Base-by-base conservation (phyloP, 2,888 invertebrate species). In the Bellardia bayeri region DNA sequence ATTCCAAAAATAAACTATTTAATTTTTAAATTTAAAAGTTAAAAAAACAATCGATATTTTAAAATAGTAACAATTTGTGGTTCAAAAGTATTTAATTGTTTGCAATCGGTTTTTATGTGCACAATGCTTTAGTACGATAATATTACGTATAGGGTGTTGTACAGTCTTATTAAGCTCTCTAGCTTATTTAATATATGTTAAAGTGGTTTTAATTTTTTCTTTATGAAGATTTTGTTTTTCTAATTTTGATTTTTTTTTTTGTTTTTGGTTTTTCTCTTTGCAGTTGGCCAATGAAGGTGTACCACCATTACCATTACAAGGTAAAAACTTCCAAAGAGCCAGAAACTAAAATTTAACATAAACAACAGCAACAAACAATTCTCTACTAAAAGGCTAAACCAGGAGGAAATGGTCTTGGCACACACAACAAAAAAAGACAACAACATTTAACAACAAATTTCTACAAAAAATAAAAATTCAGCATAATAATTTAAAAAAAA, bases 281-380 rank as follows among this genome's bases (percentile, higher is more conserved):
- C 89, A 91, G 91, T 89, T 91, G 89, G 91, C 91, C 86, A 90
- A 91, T 83, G 91, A 91, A 88, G 91, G 91, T 87, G 91, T 91
- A 68, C 92, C 91, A 78, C 91, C 91, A 74, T 78, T 91, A 84
- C 91, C 92, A 58, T 89, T 91, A 64, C 92, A 91, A 84, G 90
- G 91, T 75, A 91, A 92, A 88, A 91, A 91, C 89, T 91, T 91
- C 84, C 92, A 91, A 89, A 90, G 91, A 86, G 89, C 91, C 87
- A 91, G 90, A 90, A 91, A 91, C 89, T 92, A 91, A 89, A 89
- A 82, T 23, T 13, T 40, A 40, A 63, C 14, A 64, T 8, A 83
- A 84, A 49, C 13, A 87, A 42, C 58, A 88, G 85, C 84, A 87
- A 76, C 76, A 89, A 86, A 58, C 76, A 88, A 86, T 83, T 79